Conservation (phyloP, 1,140 invertebrate genomes). For the Drosophila lini region DNA sequence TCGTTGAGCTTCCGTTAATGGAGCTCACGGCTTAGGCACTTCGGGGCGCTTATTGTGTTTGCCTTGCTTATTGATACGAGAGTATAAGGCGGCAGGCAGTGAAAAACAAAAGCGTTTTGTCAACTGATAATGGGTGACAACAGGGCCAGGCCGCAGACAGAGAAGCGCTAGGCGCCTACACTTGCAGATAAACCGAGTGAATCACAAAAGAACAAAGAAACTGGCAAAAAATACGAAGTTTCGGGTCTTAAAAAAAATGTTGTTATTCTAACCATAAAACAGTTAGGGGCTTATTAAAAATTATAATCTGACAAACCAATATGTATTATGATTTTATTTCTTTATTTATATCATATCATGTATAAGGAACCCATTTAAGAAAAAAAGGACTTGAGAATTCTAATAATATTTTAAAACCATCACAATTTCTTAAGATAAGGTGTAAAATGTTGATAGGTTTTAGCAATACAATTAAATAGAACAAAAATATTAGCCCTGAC, state of each 20-base stretch:
- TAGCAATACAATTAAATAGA: neutral
- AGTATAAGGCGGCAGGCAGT: conserved; percentile 30
- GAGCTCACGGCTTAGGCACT: conserved; percentile 51
- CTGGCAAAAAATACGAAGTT: neutral
- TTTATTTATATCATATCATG: too few relatives aligned
- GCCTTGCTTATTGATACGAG: conserved; percentile 38
- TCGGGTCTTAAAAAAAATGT: accelerated
- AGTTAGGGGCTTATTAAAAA: neutral
- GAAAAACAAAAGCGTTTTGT: conserved; percentile 68
- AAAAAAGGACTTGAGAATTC: neutral
- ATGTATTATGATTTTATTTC: neutral
- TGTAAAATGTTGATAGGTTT: neutral
- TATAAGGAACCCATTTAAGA: neutral
- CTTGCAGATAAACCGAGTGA: conserved; percentile 2
- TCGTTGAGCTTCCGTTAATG: conserved; percentile 48
- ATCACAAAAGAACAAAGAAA: conserved; percentile 19
- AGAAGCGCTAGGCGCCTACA: conserved; percentile 28
- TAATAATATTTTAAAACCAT: neutral
- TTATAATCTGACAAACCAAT: neutral
- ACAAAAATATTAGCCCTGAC: neutral
- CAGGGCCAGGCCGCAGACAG: conserved; percentile 37
- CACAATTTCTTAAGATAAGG: neutral
- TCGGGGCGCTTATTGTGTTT: conserved; percentile 46
- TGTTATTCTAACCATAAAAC: neutral
- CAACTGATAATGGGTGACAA: conserved; percentile 74